phyloP scores from a whole-genome alignment of 2,888 invertebrate species.

The Phragmatobia fuliginosa region DNA sequence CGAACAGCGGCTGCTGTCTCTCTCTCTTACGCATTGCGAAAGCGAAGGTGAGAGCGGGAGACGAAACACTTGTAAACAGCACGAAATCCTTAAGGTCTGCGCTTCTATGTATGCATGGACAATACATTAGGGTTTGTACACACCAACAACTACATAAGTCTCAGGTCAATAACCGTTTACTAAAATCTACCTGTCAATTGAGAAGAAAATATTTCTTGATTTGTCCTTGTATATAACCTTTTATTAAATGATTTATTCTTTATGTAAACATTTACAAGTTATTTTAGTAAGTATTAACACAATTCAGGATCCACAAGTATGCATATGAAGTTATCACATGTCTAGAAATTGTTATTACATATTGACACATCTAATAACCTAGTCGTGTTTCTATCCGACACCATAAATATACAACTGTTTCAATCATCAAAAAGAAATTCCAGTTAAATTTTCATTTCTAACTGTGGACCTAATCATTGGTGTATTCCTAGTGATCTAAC shows the following conservation, averaged over 20 bases:
- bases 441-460: constrained; percentile 52
- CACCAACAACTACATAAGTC: not conserved
- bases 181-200: not conserved
- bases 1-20: too few relatives aligned
- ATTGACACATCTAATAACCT: not conserved
- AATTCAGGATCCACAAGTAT: constrained; percentile 6
- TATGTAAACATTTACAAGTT: not conserved
- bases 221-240: not conserved
- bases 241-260: not conserved
- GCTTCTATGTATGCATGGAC: too few relatives aligned
- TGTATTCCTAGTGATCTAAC: constrained; percentile 46
- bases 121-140: not conserved
- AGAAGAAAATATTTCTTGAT: not conserved
- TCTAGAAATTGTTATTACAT: constrained; percentile 2
- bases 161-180: not conserved
- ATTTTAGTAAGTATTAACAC: not conserved
- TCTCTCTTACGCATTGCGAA: too few relatives aligned
- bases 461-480: constrained; percentile 35
- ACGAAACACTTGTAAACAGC: too few relatives aligned
- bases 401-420: constrained; percentile 12
- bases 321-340: constrained; percentile 11
- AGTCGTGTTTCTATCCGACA: not conserved
- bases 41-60: too few relatives aligned
- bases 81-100: too few relatives aligned
- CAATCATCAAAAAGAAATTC: constrained; percentile 17